Base-by-base conservation (phyloP, 1,140 invertebrate genomes). In the Drosophila aff. region DNA sequence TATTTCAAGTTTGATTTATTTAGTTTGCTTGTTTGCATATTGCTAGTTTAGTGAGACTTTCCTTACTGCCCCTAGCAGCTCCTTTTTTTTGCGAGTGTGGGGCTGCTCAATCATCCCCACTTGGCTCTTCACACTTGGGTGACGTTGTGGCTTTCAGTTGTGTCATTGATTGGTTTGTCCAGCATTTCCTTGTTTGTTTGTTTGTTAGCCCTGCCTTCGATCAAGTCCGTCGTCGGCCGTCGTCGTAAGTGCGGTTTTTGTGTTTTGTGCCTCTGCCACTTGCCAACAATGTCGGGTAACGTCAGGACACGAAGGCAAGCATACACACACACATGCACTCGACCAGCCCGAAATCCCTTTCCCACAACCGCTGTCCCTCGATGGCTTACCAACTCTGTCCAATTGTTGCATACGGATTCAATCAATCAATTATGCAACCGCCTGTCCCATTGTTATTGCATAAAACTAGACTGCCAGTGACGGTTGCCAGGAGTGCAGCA, bases 111-210 rank as follows among this genome's bases (percentile, higher is more conserved):
- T 86, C 72, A 60, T 73, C 50, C 31, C 43, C 43, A 58, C 43
- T 73, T 73, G 53, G 53, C 61, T 57, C 66, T 75, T 86, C 67
- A 81, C 82, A 86, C 83, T 86, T 89, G 77, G 85, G 31, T 81
- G 62, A 83, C 80, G 68, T 69, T 87, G 84, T 84, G 84, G 84
- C 84, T 84, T 89, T 90, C 66, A 90, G 78, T 89, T 89, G 81
- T 81, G 78, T 72, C 84, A 89, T 84, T 89, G 85, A 90, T 90
- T 89, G 85, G 85, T 89, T 87, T 90, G 68, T 79, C 84, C 77
- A 84, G 77, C 73, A 84, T 84, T 87, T 68, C 63, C 63, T 68
- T 68, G 67, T 68, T 79, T 89, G 84, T 83, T 87, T 87, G 85
- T 84, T 87, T 87, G 85, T 79, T 86, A 65, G 77, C 77, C 33